Base-by-base conservation (phyloP, 92 coral and sea anemone species). In the Phenganax stokvisi region DNA sequence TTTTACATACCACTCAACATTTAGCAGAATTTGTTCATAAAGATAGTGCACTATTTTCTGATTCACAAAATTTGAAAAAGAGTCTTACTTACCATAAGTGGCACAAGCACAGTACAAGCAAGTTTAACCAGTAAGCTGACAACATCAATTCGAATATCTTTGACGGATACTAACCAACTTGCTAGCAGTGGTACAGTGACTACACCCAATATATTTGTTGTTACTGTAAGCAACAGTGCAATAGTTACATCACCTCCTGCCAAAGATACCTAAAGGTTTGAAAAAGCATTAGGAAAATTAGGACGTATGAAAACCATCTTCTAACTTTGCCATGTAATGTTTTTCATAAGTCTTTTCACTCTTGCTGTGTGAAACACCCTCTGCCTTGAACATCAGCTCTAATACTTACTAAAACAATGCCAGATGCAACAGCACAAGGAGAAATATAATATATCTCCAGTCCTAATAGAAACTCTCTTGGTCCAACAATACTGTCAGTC, bases 381-480 rank as follows among this genome's bases (percentile, higher is more conserved):
- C 0, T 31, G 6, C 29, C 12, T 6, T 7, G 5, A 44, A 0
- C 47, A 15, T 0, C 2, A 16, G 29, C 30, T 6, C 9, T 53
- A 7, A 3, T 51, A 85, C 93, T 87, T 75, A 94, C 98, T 88
- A 94, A 78, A 47, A 94, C 90, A 0, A 94, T 91, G 37, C 98
- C 98, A 0, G 93, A 91, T 7, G 97, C 85, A 37, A 94, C 89
- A 29, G 99, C 92, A 87, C 97, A 96, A 56, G 99, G 99, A 12
- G 91, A 97, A 31, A 92, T 89, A 63, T 88, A 87, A 84, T 94
- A 94, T 37, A 37, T 37, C 73, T 94, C 97, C n/a, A 94, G 77
- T 63, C 98, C 98, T 30, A 85, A 75, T 65, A 82, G 85, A 82
- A 94, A 94, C 10, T 90, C 90, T 56, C 86, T 79, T 9, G 97